Evolutionary conservation across 2,113 vertebrate species (phyloP).

Genomic region (Passer montanus): DNA sequence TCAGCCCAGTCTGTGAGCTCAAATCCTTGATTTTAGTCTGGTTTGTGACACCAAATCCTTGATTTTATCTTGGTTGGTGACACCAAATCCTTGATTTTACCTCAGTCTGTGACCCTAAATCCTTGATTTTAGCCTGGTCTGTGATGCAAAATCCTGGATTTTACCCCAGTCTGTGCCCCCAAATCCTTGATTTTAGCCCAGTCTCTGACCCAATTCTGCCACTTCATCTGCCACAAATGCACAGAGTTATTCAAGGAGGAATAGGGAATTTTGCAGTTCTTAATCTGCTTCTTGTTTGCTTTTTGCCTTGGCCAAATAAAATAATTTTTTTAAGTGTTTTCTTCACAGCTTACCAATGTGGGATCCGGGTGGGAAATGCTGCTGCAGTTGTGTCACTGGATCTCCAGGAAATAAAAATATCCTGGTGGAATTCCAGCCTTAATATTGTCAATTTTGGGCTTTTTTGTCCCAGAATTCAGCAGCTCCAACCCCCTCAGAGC

Average conservation of each 20-base stretch:
- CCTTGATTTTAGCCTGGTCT: too few relatives aligned
- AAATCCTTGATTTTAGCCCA: not conserved
- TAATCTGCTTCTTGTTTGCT: too few relatives aligned
- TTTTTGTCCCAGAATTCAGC: not conserved
- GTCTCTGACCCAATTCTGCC: not conserved
- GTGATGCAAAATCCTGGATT: not conserved
- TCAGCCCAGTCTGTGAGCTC: not conserved
- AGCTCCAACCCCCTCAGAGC: not conserved
- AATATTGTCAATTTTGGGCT: not conserved
- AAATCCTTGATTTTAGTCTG: not conserved
- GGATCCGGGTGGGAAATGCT: not conserved
- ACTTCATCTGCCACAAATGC: not conserved
- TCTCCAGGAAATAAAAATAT: not conserved
- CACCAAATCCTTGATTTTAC: too few relatives aligned
- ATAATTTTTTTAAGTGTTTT: not conserved
- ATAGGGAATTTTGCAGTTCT: not conserved
- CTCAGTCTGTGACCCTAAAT: not conserved
- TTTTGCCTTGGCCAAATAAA: not conserved
- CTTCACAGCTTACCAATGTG: too few relatives aligned
- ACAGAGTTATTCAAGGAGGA: too few relatives aligned
- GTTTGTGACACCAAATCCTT: not conserved
- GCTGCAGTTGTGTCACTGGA: not conserved
- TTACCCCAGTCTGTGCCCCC: not conserved
- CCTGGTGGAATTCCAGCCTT: not conserved
- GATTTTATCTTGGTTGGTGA: not conserved